Evolutionary conservation across 2,113 vertebrate species (phyloP).

Genomic region (Chelonoidis abingdonii): DNA sequence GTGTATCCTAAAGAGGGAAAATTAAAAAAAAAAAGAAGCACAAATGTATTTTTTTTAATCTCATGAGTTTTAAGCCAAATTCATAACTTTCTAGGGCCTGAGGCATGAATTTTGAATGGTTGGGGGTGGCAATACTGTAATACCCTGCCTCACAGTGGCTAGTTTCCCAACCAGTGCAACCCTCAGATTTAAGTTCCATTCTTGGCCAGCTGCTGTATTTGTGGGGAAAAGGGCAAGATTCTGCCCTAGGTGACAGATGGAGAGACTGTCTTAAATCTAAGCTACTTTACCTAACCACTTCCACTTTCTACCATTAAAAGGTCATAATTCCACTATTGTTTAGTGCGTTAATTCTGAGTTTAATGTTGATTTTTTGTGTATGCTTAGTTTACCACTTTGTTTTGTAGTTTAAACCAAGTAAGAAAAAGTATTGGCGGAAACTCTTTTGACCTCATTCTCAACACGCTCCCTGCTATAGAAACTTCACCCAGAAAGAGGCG

Average conservation of each 20-base stretch:
- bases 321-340: neutral
- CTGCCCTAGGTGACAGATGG: neutral
- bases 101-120: neutral
- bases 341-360: neutral
- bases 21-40: neutral
- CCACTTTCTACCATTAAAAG: neutral
- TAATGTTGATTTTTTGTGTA: neutral
- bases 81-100: neutral
- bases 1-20: neutral
- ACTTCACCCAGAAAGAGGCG: neutral
- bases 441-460: neutral
- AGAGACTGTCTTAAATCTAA: neutral
- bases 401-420: neutral
- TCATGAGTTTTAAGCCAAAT: neutral
- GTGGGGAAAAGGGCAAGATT: neutral
- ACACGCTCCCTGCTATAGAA: neutral
- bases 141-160: neutral
- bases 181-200: neutral
- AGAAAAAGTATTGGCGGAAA: neutral
- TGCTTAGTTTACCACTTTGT: neutral
- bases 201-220: neutral
- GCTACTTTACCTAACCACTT: neutral
- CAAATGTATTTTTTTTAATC: neutral
- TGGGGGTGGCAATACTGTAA: neutral
- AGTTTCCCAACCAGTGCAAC: neutral